Base-by-base conservation (phyloP, 2,888 invertebrate genomes). In the Prosopocoilus inquinatus region DNA sequence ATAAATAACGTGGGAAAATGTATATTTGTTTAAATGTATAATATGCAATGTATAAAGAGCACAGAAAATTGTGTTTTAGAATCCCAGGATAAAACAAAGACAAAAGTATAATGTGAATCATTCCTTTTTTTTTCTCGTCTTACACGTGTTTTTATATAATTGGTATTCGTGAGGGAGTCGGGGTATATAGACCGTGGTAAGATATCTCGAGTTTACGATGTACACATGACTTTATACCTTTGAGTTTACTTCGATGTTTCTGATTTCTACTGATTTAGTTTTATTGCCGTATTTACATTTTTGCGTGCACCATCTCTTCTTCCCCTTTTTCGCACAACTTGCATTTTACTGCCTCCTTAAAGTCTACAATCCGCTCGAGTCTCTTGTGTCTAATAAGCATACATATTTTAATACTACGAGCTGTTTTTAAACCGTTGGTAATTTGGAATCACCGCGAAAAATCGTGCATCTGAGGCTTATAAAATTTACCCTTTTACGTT, bases 391-490 rank as follows among this genome's bases (percentile, higher is more conserved):
- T 71, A 73, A 74, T 75, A 72, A 66, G 64, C 64, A 71, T 74
- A 70, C 72, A 75, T 75, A 75, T 74, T 75, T 75, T 69, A 74
- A 72, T 50, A 55, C 46, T 38, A 46, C 12, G 36, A 20, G 41
- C 48, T 61, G 63, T 65, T 64, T 64, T 61, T 64, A 63, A 67
- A 65, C 62, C 61, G 62, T 55, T 62, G 71, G 73, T 74, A 75
- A 75, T 75, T 72, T 63, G 70, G 70, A 74, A 75, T 71, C 71
- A 70, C 70, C 68, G 64, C 69, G 67, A 72, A 72, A 74, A 75
- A 77, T 73, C 61, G 71, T 65, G 68, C 75, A 63, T 69, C 67
- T 56, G 75, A 75, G 76, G 70, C 72, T 65, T 62, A 75, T 76
- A 76, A 76, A 76, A 74, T 61, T 60, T 60, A 67, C 69, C 72